Evolutionary conservation across 2,888 invertebrate genomes (phyloP).

Genomic region (Alitta virens): DNA sequence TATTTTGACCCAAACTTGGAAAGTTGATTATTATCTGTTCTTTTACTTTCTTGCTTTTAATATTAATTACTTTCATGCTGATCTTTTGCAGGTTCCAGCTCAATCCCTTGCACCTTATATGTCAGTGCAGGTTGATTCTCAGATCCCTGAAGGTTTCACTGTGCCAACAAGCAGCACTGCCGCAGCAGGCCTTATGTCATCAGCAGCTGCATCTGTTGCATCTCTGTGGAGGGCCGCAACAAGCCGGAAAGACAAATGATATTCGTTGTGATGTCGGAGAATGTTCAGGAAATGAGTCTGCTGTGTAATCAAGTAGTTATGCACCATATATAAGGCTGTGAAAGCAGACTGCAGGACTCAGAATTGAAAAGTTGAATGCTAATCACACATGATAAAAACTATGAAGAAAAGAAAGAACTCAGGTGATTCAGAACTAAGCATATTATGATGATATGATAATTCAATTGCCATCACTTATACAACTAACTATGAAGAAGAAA

Average conservation of each 20-base stretch:
- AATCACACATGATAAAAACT: neutral
- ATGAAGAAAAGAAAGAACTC: too few relatives aligned
- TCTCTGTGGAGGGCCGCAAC: constrained; percentile 67
- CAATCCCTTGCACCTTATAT: constrained; percentile 13
- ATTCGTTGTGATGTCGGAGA: neutral
- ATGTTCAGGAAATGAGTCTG: neutral
- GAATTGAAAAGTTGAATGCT: neutral
- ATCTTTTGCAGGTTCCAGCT: constrained; percentile 10
- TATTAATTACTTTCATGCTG: too few relatives aligned
- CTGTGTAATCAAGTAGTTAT: too few relatives aligned
- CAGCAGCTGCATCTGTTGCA: constrained; percentile 76
- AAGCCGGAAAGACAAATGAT: constrained; percentile 5
- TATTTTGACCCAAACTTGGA: too few relatives aligned
- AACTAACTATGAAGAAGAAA: too few relatives aligned
- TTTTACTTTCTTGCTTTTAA: too few relatives aligned
- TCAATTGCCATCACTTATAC: too few relatives aligned
- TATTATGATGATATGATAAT: too few relatives aligned
- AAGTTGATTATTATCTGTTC: too few relatives aligned
- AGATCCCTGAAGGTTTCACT: neutral
- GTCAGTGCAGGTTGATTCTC: constrained; percentile 1
- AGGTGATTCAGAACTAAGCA: too few relatives aligned
- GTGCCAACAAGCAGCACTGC: constrained; percentile 58
- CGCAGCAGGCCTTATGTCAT: constrained; percentile 75
- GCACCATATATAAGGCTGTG: too few relatives aligned
- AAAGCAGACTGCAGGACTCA: neutral